These are phyloP conservation scores for Karalla daura DNA, from an alignment of 2,797 vertebrate species.

Conservation along the genomic window DNA sequence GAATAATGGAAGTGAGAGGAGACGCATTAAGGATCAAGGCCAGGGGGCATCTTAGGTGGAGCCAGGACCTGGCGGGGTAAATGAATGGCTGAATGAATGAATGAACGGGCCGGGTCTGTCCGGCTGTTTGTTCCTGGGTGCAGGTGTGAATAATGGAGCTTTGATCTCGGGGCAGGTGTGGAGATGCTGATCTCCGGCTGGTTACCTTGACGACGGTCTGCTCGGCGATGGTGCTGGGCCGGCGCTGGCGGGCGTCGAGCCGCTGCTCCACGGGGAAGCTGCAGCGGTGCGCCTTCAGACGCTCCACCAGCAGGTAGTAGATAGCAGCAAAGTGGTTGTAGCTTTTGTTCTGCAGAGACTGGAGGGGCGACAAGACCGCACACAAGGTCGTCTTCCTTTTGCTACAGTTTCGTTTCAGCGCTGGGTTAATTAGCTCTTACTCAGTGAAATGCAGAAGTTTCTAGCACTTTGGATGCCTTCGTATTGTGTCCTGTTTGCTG, in stretches of 20 bases:
- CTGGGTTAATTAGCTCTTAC: too few relatives aligned
- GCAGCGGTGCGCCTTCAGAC: slow-evolving; percentile 96
- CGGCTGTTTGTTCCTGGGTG: slow-evolving; percentile 46
- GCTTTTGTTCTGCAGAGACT: slow-evolving; percentile 99
- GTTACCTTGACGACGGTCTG: slow-evolving; percentile 96
- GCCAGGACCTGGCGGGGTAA: slow-evolving; percentile 31
- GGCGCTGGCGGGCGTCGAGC: slow-evolving; percentile 92
- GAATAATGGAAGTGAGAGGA: slow-evolving; percentile 55
- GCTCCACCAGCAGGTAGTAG: slow-evolving; percentile 97
- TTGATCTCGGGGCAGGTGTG: slow-evolving; percentile 66
- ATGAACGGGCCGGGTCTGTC: slow-evolving; percentile 32
- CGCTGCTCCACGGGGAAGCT: slow-evolving; percentile 97
- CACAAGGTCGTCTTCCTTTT: neutral
- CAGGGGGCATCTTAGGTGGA: slow-evolving; percentile 28
- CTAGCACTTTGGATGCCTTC: too few relatives aligned
- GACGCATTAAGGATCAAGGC: slow-evolving; percentile 61
- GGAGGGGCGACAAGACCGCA: slow-evolving; percentile 42
- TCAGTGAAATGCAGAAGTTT: too few relatives aligned
- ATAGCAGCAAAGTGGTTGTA: slow-evolving; percentile 99
- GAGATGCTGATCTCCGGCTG: slow-evolving; percentile 40
- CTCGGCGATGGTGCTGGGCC: slow-evolving; percentile 95
- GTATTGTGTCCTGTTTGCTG: neutral
- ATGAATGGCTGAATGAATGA: slow-evolving; percentile 40
- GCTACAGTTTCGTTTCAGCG: neutral
- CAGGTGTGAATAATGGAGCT: slow-evolving; percentile 73